Percentiles rank a stretch among this genome's conserved stretches.
phyloP scores from a whole-genome alignment of 2,113 vertebrate genomes.

The Rhegmatorhina hoffmannsi region DNA sequence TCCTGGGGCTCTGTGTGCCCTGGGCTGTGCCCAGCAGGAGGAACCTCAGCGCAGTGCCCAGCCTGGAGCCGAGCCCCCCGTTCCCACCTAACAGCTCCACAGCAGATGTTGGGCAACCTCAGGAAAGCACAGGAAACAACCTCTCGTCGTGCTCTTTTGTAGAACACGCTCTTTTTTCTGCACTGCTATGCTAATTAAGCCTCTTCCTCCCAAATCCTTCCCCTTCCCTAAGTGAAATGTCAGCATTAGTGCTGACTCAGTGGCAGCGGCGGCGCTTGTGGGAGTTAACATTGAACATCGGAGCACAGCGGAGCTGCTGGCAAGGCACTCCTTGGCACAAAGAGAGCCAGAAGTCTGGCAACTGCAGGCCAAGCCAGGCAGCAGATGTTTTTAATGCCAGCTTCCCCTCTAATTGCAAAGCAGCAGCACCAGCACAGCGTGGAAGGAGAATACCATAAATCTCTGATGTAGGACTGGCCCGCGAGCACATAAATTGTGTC shows the following conservation, averaged over 20 bases:
- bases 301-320: neutral
- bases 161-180: neutral
- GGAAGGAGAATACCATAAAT: neutral
- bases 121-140: neutral
- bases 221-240: neutral
- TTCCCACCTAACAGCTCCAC: neutral
- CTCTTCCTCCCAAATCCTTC: neutral
- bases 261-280: neutral
- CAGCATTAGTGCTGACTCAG: conserved; percentile 9
- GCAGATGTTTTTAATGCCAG: conserved; percentile 59
- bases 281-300: neutral
- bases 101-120: neutral
- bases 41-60: no score
- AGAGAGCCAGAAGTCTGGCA: conserved; percentile 36
- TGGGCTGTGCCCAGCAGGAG: neutral
- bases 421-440: neutral
- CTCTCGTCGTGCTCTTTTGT: neutral
- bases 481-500: neutral
- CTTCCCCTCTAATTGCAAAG: conserved; percentile 57
- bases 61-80: fast-evolving
- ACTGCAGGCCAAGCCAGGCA: neutral
- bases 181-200: neutral
- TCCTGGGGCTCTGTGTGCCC: neutral
- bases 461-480: neutral
- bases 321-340: neutral